These are phyloP conservation scores for Colletes latitarsis DNA, from an alignment of 1,140 invertebrate genomes.

Conservation along the genomic window DNA sequence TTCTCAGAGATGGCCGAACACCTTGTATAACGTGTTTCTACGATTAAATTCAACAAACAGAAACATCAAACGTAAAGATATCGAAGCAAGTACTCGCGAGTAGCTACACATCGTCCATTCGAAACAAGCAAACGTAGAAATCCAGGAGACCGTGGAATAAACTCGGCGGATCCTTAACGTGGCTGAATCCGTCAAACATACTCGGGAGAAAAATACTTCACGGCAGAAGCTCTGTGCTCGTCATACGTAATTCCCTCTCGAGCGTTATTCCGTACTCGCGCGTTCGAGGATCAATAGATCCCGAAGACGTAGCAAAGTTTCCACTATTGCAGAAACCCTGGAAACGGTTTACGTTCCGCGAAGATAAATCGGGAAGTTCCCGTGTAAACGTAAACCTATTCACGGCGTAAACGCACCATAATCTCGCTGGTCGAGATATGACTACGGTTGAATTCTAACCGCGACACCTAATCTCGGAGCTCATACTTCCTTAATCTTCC, in stretches of 20 bases:
- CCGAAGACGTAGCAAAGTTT: conserved; percentile 16
- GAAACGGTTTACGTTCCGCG: conserved; percentile 6
- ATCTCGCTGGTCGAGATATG: conserved; percentile 33
- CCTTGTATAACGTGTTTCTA: no score
- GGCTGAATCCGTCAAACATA: neutral
- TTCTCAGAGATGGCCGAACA: no score
- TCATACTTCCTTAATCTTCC: conserved; percentile 61
- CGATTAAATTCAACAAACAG: no score
- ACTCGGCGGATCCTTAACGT: neutral
- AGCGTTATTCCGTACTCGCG: conserved; percentile 12
- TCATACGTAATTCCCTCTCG: neutral
- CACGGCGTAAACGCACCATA: conserved; percentile 22
- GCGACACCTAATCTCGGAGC: conserved; percentile 59
- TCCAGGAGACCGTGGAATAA: neutral
- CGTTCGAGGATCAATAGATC: neutral
- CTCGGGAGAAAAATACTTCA: neutral
- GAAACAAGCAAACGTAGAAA: no score
- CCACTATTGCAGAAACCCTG: no score
- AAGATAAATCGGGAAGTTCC: conserved; percentile 21
- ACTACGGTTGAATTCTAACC: conserved; percentile 48
- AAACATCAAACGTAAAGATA: no score
- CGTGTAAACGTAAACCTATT: conserved; percentile 23
- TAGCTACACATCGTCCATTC: no score
- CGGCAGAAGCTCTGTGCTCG: no score
- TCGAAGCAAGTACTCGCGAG: no score